Percentiles rank a stretch among this genome's conserved stretches.
These are phyloP conservation scores for Petrocephalus schoutedeni DNA, from an alignment of 2,797 vertebrate genomes.

Conservation along the genomic window DNA sequence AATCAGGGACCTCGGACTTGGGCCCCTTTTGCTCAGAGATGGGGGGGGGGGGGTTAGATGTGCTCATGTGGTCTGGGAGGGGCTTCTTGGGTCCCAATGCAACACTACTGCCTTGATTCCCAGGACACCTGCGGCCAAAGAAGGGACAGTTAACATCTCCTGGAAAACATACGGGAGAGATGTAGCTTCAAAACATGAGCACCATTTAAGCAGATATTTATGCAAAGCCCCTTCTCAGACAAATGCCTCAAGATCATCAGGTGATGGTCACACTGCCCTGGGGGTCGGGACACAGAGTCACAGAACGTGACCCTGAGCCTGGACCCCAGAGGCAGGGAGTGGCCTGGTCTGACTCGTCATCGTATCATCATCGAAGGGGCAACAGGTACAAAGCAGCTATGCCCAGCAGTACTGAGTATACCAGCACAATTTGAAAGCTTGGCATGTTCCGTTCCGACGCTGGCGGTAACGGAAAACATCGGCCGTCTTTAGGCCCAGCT, in stretches of 20 bases:
- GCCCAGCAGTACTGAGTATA: neutral
- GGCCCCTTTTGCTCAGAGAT: neutral
- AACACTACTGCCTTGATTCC: constrained; percentile 97
- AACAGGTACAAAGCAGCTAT: neutral
- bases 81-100: constrained; percentile 98
- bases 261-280: constrained; percentile 49
- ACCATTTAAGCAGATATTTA: neutral
- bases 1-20: constrained; percentile 89
- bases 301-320: constrained; percentile 57
- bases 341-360: constrained; percentile 67
- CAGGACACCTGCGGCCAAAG: constrained; percentile 70
- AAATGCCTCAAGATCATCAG: constrained; percentile 71
- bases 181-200: neutral
- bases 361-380: constrained; percentile 40
- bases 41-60: constrained; percentile 67
- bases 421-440: neutral
- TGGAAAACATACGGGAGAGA: neutral
- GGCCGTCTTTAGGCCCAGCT: neutral
- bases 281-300: constrained; percentile 47
- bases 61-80: constrained; percentile 91
- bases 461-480: neutral
- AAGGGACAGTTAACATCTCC: neutral
- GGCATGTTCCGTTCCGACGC: neutral
- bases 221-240: constrained; percentile 64
- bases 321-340: constrained; percentile 28